Evolutionary conservation across 2,888 invertebrate species (phyloP), one percentile per base, ranked within the genome.

Genomic region (Anthrax anthrax): DNA sequence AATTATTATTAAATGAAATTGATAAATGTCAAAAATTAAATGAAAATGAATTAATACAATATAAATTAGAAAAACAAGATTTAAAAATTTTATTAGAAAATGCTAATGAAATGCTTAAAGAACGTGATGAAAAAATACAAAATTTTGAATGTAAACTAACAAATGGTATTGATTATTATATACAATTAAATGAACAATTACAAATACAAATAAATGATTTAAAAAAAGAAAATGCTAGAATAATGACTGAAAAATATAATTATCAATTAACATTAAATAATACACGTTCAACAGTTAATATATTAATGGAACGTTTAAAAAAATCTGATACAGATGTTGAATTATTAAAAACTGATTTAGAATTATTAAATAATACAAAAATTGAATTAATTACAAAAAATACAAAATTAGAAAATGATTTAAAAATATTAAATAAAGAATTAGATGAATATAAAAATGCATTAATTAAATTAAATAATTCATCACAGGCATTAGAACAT

Each of bases 21-120:
- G 72, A 72, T 52, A 74, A 73, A 55, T 72, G 73, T 29, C 73
- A 74, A 57, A 70, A 71, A 47, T 68, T 73, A 51, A 72, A 72
- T 46, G 74, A 74, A 57, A 72, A 72, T 46, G 72, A 67, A 52
- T 65, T 74, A 8, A 73, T 73, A 40, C 69, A 73, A 52, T 66
- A 70, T 51, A 74, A 75, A 56, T 50, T 72, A 19, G 74, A 74
- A 55, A 74, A 73, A 49, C 73, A 72, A 52, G 63, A 67, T 47
- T 60, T 71, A 1, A 64, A 68, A 61, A 58, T 60, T 6, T 50
- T 67, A 44, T 58, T 68, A 18, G 64, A 66, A 55, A 65, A 58
- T 48, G 65, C 67, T 18, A 65, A 68, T 42, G 67, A 68, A 40
- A 63, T 67, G 63, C 52, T 68, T 40, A 60, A 63, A 0, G 65